phyloP scores from a whole-genome alignment of 1,140 invertebrate species.

The Trypoxylus dichotomus region DNA sequence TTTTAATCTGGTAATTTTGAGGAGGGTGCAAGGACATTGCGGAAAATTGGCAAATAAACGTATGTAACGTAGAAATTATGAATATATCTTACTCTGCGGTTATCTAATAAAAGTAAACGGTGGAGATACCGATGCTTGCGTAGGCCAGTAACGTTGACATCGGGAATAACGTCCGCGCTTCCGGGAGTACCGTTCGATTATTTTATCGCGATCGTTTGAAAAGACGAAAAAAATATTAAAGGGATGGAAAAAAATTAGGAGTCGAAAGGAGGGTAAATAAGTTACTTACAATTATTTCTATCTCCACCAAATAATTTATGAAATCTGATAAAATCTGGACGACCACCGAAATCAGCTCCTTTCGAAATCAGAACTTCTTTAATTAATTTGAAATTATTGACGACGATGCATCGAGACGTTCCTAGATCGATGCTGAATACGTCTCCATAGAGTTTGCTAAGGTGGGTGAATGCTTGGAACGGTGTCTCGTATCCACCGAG shows the following conservation, averaged over 20 bases:
- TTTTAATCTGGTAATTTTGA: too few relatives aligned
- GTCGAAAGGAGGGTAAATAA: neutral
- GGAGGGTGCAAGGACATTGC: too few relatives aligned
- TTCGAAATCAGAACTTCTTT: constrained; percentile 80
- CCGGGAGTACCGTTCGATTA: constrained; percentile 29
- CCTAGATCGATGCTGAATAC: constrained; percentile 76
- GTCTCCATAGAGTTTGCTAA: constrained; percentile 73
- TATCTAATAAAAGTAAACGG: neutral
- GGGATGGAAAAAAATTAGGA: neutral
- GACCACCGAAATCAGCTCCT: constrained; percentile 76
- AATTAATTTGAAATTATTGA: constrained; percentile 73
- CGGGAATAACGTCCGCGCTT: constrained; percentile 30
- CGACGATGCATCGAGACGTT: constrained; percentile 69
- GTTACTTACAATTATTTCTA: constrained; percentile 75
- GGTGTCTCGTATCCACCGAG: constrained; percentile 67
- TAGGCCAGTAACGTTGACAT: constrained; percentile 36
- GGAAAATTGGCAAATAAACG: too few relatives aligned
- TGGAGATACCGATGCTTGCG: constrained; percentile 39
- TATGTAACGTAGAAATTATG: too few relatives aligned
- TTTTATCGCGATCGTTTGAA: too few relatives aligned
- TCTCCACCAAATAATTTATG: constrained; percentile 74
- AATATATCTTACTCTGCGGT: neutral
- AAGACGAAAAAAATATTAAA: neutral
- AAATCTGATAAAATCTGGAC: constrained; percentile 78
- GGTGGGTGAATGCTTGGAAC: constrained; percentile 70